These are phyloP conservation scores for Polylopha cassiicola DNA, from an alignment of 2,888 invertebrate species.

Conservation along the genomic window DNA sequence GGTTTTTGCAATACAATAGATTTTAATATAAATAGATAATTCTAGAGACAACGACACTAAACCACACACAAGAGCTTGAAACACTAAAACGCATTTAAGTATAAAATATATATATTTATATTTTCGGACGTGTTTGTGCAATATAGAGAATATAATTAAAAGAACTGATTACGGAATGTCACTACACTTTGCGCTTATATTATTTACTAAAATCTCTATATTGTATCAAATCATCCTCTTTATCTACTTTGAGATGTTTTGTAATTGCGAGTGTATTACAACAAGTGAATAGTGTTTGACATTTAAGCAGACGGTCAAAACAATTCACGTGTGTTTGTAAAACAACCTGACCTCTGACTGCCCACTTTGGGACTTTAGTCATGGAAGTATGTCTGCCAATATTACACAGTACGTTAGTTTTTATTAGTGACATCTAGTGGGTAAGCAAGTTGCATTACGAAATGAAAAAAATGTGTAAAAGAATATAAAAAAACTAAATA, in stretches of 20 bases:
- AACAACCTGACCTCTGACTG: constrained; percentile 3
- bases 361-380: constrained; percentile 4
- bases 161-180: constrained; percentile 66
- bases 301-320: too few relatives aligned
- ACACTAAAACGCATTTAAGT: constrained; percentile 16
- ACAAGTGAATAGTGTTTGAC: too few relatives aligned
- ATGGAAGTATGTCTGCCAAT: too few relatives aligned
- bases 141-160: constrained; percentile 41
- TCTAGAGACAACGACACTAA: constrained; percentile 71
- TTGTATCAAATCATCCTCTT: constrained; percentile 20
- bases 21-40: constrained; percentile 42
- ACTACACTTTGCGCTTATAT: constrained; percentile 46
- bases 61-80: constrained; percentile 68
- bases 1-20: constrained; percentile 18
- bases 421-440: constrained; percentile 77
- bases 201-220: constrained; percentile 10
- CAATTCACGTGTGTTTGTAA: too few relatives aligned
- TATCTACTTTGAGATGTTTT: constrained; percentile 31
- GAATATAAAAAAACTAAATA: constrained; percentile 36
- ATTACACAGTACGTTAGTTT: constrained; percentile 61
- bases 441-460: constrained; percentile 64
- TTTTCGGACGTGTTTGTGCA: constrained; percentile 29
- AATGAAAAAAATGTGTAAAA: constrained; percentile 40
- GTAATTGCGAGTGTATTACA: too few relatives aligned
- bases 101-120: constrained; percentile 22